Evolutionary conservation across 2,113 vertebrate species (phyloP).

Genomic region (Centrocercus urophasianus): DNA sequence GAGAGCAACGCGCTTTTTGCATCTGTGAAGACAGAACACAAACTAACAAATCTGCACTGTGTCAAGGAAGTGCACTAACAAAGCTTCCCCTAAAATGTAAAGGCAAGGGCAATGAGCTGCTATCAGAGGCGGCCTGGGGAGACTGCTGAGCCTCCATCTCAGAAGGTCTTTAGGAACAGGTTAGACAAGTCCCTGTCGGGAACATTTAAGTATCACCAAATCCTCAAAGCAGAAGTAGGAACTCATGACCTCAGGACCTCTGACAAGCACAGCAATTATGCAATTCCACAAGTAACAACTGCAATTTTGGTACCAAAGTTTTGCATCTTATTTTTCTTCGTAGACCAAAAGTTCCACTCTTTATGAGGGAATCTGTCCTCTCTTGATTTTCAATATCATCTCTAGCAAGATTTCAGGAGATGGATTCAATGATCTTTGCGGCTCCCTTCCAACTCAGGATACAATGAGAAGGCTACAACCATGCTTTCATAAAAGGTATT

Average conservation of each 20-base stretch:
- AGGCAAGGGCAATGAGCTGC: background rate
- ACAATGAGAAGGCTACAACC: background rate
- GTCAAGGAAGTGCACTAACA: background rate
- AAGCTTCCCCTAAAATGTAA: background rate
- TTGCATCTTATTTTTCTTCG: background rate
- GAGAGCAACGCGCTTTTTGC: background rate
- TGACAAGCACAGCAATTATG: background rate
- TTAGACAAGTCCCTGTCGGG: background rate
- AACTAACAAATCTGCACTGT: background rate
- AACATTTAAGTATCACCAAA: background rate
- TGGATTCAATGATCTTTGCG: background rate
- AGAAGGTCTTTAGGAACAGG: fast-evolving
- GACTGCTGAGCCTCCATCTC: background rate
- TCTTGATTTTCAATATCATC: background rate
- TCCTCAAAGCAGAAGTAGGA: fast-evolving
- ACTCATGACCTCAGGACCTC: fast-evolving
- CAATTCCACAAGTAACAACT: background rate
- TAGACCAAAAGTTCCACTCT: background rate
- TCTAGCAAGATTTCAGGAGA: background rate
- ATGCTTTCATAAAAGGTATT: background rate
- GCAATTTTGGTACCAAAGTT: background rate
- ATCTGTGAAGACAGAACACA: background rate
- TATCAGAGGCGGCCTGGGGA: background rate
- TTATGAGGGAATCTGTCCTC: background rate
- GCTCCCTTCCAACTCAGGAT: background rate